A percentile compares a stretch with the other conserved stretches of the same genome.
Conservation (phyloP, 2,113 vertebrate species). For the Danionella cerebrum region DNA sequence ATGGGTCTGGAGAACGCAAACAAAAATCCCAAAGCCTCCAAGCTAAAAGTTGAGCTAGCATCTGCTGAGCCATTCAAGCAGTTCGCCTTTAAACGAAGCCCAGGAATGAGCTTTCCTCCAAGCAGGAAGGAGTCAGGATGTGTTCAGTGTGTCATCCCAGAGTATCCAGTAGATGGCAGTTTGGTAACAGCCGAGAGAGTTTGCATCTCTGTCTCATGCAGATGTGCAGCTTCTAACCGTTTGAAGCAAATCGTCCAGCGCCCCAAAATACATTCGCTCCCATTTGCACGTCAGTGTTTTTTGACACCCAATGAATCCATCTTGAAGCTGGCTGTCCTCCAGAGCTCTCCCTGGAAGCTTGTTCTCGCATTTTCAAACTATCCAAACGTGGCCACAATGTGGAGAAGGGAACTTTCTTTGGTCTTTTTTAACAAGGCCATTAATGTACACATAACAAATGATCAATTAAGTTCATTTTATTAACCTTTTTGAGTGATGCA, state of each 20-base stretch:
- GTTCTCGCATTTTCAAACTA: neutral
- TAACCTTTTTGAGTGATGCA: too few relatives aligned
- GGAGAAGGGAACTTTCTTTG: too few relatives aligned
- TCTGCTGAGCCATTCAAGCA: slow-evolving; percentile 22
- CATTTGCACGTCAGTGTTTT: slow-evolving; percentile 32
- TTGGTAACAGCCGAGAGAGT: slow-evolving; percentile 56
- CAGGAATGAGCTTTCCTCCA: slow-evolving; percentile 43
- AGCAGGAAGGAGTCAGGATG: slow-evolving; percentile 28
- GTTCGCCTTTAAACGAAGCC: slow-evolving; percentile 20
- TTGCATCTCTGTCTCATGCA: slow-evolving; percentile 13
- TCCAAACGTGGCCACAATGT: neutral
- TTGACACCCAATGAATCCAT: slow-evolving; percentile 38
- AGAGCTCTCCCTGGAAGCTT: neutral
- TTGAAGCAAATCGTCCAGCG: slow-evolving; percentile 19
- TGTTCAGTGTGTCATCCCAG: slow-evolving; percentile 21
- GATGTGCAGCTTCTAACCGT: slow-evolving; percentile 28
- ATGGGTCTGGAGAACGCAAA: slow-evolving; percentile 63
- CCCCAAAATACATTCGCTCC: slow-evolving; percentile 19
- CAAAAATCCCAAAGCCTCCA: slow-evolving; percentile 43
- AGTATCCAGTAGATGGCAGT: slow-evolving; percentile 69
- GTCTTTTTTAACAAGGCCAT: too few relatives aligned
- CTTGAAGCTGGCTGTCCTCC: slow-evolving; percentile 28
- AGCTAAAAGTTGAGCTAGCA: slow-evolving; percentile 27
- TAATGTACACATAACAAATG: too few relatives aligned
- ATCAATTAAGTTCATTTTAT: too few relatives aligned